Evolutionary conservation across 2,113 vertebrate genomes (phyloP).

Genomic region (Petaurus breviceps): DNA sequence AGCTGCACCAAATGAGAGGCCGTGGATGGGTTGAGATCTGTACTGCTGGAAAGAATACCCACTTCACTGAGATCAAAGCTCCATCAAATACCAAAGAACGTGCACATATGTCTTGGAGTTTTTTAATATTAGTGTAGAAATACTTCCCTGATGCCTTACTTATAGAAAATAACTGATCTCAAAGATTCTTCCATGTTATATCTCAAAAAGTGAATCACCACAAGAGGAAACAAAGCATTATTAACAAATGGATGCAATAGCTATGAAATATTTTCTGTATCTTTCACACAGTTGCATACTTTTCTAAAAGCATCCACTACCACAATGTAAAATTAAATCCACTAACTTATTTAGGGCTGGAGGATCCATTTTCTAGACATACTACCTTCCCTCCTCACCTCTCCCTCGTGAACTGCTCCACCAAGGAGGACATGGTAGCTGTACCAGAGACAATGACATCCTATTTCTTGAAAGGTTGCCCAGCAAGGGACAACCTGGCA

Average conservation of each 20-base stretch:
- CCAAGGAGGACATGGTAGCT: conserved; percentile 1
- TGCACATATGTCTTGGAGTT: background rate
- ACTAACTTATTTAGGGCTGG: background rate
- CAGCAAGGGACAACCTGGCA: background rate
- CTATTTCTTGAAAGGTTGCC: background rate
- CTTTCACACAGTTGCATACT: background rate
- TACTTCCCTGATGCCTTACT: background rate
- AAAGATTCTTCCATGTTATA: background rate
- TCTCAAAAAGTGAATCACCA: conserved; percentile 1
- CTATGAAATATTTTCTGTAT: background rate
- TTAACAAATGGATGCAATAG: background rate
- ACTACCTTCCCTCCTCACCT: background rate
- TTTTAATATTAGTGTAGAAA: background rate
- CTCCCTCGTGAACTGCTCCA: background rate
- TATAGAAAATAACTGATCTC: background rate
- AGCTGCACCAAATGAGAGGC: background rate
- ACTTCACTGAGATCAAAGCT: background rate
- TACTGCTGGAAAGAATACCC: background rate
- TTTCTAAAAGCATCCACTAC: conserved; percentile 2
- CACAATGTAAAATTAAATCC: background rate
- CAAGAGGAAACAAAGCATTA: background rate
- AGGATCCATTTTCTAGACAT: background rate
- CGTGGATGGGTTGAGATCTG: background rate
- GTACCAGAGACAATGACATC: background rate
- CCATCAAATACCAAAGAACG: background rate